Evolutionary conservation across 2,888 invertebrate species (phyloP).

Genomic region (Gonocerus acuteangulatus): DNA sequence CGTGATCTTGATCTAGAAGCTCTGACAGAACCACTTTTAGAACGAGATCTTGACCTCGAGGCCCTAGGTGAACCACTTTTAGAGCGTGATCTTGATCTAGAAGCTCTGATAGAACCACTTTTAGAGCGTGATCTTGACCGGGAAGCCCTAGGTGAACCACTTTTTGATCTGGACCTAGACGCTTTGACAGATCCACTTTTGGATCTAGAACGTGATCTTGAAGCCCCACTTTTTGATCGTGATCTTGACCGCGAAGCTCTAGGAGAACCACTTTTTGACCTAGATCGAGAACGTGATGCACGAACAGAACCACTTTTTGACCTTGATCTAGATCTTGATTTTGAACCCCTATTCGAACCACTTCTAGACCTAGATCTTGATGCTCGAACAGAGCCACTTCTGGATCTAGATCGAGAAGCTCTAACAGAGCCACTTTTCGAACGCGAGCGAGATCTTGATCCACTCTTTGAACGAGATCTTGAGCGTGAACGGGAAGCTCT

Average conservation of each 20-base stretch:
- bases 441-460: slow-evolving; percentile 40
- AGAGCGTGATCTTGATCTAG: slow-evolving; percentile 35
- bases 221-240: slow-evolving; percentile 39
- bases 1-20: slow-evolving; percentile 41
- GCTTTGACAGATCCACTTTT: slow-evolving; percentile 39
- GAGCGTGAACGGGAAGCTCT: slow-evolving; percentile 39
- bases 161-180: slow-evolving; percentile 39
- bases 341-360: slow-evolving; percentile 29
- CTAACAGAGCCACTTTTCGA: slow-evolving; percentile 40
- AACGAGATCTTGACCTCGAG: slow-evolving; percentile 38
- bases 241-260: slow-evolving; percentile 38
- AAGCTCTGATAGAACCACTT: slow-evolving; percentile 40
- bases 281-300: slow-evolving; percentile 39
- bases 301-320: slow-evolving; percentile 35
- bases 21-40: slow-evolving; percentile 38
- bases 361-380: slow-evolving; percentile 33
- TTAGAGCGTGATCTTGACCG: slow-evolving; percentile 39
- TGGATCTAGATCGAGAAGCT: slow-evolving; percentile 39
- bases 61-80: slow-evolving; percentile 25
- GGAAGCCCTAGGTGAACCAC: slow-evolving; percentile 32
- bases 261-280: slow-evolving; percentile 39
- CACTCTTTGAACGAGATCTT: slow-evolving; percentile 16
- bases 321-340: slow-evolving; percentile 34
- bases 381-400: slow-evolving; percentile 39
- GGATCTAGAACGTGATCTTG: slow-evolving; percentile 39